phyloP scores from a whole-genome alignment of 1,140 invertebrate species.

The Leptonema lineaticorne region DNA sequence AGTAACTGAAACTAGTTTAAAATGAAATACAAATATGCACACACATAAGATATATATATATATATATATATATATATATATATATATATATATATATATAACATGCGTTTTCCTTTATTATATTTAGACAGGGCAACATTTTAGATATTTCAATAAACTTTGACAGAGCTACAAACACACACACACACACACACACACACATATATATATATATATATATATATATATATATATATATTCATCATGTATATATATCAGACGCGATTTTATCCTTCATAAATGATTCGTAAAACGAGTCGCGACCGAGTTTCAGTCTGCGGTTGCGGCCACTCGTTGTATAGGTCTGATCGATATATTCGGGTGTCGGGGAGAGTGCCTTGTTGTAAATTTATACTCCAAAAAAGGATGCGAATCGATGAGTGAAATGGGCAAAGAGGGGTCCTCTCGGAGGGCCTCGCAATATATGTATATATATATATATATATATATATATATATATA shows the following conservation, averaged over 20 bases:
- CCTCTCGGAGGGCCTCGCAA: background rate
- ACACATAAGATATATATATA: too few species aligned
- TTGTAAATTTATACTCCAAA: background rate
- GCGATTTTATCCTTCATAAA: too few species aligned
- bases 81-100: too few species aligned
- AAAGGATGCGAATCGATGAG: slow-evolving; percentile 4
- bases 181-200: background rate
- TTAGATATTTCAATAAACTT: too few species aligned
- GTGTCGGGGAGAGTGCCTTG: background rate
- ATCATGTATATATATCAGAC: background rate
- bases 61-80: too few species aligned
- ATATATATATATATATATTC: background rate
- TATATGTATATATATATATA: too few species aligned
- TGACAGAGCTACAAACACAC: too few species aligned
- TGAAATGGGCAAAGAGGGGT: background rate
- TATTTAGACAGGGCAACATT: too few species aligned
- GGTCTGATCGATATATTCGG: slow-evolving; percentile 1
- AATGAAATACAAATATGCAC: too few species aligned
- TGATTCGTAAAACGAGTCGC: background rate
- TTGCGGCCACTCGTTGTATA: background rate
- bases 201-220: background rate
- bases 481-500: too few species aligned
- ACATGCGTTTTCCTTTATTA: too few species aligned
- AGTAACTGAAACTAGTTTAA: too few species aligned
- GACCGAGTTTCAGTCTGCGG: background rate